Conservation (phyloP, 2,888 invertebrate genomes). For the Leucania comma region DNA sequence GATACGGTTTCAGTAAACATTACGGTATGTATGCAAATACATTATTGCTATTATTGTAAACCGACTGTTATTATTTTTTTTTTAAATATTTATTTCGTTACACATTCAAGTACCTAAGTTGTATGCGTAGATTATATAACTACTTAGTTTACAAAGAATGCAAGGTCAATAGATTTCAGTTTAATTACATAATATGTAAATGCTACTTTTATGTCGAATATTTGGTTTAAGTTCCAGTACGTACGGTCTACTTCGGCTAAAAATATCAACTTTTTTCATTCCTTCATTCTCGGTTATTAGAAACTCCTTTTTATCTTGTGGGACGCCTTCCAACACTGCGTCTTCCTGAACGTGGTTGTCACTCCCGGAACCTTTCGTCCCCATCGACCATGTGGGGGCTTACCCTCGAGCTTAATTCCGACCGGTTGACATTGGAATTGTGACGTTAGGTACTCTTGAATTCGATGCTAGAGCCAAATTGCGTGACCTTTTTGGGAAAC, state of each 20-base stretch:
- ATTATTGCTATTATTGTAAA: constrained; percentile 14
- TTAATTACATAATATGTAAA: constrained; percentile 13
- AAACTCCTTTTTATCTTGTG: neutral
- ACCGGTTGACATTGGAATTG: too few relatives aligned
- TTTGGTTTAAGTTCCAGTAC: constrained; percentile 2
- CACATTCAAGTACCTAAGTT: neutral
- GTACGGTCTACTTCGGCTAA: neutral
- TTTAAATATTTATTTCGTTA: neutral
- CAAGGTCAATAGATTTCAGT: constrained; percentile 22
- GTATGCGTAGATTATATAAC: neutral
- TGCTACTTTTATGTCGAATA: constrained; percentile 12
- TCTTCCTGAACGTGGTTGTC: neutral
- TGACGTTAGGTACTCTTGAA: too few relatives aligned
- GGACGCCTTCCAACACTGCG: too few relatives aligned
- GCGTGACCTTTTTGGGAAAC: too few relatives aligned
- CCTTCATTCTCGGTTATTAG: neutral
- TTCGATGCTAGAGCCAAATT: too few relatives aligned
- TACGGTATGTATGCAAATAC: constrained; percentile 8
- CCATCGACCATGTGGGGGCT: too few relatives aligned
- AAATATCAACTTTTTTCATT: neutral
- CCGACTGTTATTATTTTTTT: neutral
- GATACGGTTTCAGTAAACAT: constrained; percentile 24
- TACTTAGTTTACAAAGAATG: constrained; percentile 19
- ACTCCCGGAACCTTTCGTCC: too few relatives aligned
- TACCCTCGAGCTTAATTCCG: too few relatives aligned